These are phyloP conservation scores for Erythrocercus mccallii DNA, from an alignment of 2,113 vertebrate species.

Conservation along the genomic window DNA sequence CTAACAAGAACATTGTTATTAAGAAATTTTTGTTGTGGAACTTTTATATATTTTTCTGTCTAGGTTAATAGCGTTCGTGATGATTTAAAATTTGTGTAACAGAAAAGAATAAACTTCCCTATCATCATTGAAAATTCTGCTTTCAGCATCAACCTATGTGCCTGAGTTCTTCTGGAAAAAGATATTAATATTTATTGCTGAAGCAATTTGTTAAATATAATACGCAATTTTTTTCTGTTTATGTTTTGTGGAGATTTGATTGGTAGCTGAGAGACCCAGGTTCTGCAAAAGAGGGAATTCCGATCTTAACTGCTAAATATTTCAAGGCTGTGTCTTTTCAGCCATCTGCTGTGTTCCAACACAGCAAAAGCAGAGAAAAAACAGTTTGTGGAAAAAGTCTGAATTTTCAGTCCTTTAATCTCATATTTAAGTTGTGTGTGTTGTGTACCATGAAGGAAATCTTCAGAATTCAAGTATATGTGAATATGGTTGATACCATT, in stretches of 20 bases:
- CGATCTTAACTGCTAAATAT: not conserved
- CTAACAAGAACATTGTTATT: not conserved
- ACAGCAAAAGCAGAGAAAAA: not conserved
- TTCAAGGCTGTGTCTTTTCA: not conserved
- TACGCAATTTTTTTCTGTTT: not conserved
- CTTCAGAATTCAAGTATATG: not conserved
- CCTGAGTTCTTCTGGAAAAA: not conserved
- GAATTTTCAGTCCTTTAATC: not conserved
- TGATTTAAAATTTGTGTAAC: not conserved
- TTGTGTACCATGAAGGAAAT: not conserved
- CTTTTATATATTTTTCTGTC: not conserved
- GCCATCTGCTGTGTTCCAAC: not conserved
- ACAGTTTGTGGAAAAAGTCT: not conserved
- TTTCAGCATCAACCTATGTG: not conserved
- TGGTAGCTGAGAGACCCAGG: not conserved
- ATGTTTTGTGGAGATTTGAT: not conserved
- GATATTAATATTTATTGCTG: not conserved
- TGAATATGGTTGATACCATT: not conserved
- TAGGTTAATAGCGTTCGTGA: not conserved
- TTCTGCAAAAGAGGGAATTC: not conserved
- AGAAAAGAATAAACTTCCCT: not conserved
- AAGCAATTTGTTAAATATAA: slow-evolving; percentile 1
- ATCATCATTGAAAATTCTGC: not conserved
- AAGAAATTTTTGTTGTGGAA: not conserved
- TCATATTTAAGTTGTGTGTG: not conserved